Base-by-base conservation (phyloP, 1,140 invertebrate genomes). In the Scaptomyza hsui region DNA sequence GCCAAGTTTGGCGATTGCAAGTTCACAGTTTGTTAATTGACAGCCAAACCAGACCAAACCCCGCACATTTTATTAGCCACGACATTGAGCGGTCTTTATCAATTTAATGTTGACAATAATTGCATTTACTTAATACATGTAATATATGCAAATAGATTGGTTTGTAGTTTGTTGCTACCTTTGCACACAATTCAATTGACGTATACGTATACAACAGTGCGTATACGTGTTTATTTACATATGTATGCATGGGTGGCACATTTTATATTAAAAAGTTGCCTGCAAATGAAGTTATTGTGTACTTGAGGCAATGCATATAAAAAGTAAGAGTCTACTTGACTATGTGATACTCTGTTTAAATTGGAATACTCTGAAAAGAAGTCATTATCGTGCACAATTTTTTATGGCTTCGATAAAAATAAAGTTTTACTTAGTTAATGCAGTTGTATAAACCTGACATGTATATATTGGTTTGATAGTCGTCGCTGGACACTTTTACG, bases 51-150 rank as follows among this genome's bases (percentile, higher is more conserved):
- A 2, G 1, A 19, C 10, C 18, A 21, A 5, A 12, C 10, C n/a
- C 6, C 15, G 39, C 42, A 21, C 13, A 6, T 12, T 18, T 62
- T 10, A 60, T 77, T 72, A 56, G 24, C 78, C 35, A 47, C 48
- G 49, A 74, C 75, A 49, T 71, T 71, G 47, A 78, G 69, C 59
- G 62, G 75, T 85, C 79, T 83, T 83, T 72, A 85, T 79, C 80
- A 85, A 79, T 85, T 85, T 83, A 48, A 75, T 82, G 79, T 85
- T 73, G 67, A 75, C 71, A 75, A 85, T 83, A 85, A 83, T 83
- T 85, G 79, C 80, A 83, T 83, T 85, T 79, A 75, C 26, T 9
- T 1, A n/a, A n/a, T n/a, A n/a, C n/a, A n/a, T n/a, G n/a, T n/a
- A n/a, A n/a, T n/a, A n/a, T n/a, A n/a, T n/a, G n/a, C n/a, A n/a